A percentile compares a stretch with the other conserved stretches of the same genome.
phyloP scores from a whole-genome alignment of 2,888 invertebrate species.

The Dolichopus griseipennis region DNA sequence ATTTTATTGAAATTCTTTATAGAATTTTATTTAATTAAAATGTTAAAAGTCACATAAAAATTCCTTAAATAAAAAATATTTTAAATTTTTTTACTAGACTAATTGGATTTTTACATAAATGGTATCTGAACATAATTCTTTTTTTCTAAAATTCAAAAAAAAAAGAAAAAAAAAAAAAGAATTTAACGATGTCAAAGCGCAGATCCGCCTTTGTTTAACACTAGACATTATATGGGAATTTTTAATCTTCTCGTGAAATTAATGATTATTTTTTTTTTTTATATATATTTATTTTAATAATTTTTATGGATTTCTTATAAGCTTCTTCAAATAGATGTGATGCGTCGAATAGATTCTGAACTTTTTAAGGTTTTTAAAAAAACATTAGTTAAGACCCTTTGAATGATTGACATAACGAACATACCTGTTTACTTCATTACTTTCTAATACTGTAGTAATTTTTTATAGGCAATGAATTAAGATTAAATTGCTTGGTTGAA shows the following conservation, averaged over 20 bases:
- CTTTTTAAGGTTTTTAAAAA: no score
- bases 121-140: neutral
- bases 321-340: no score
- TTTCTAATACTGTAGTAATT: no score
- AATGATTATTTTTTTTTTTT: neutral
- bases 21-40: neutral
- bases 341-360: no score
- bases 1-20: neutral
- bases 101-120: neutral
- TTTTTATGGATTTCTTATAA: no score
- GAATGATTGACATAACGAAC: no score
- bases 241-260: neutral
- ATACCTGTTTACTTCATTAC: no score
- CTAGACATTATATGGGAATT: neutral
- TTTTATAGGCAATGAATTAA: no score
- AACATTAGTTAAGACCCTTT: no score
- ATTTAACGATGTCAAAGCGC: neutral
- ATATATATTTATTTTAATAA: neutral
- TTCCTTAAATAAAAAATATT: neutral
- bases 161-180: no score
- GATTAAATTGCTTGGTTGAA: no score
- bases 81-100: no score
- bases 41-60: conserved; percentile 4
- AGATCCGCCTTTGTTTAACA: conserved; percentile 6
- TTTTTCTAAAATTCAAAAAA: neutral